Conservation (phyloP, 2,888 invertebrate genomes). For the Aromia moschata region DNA sequence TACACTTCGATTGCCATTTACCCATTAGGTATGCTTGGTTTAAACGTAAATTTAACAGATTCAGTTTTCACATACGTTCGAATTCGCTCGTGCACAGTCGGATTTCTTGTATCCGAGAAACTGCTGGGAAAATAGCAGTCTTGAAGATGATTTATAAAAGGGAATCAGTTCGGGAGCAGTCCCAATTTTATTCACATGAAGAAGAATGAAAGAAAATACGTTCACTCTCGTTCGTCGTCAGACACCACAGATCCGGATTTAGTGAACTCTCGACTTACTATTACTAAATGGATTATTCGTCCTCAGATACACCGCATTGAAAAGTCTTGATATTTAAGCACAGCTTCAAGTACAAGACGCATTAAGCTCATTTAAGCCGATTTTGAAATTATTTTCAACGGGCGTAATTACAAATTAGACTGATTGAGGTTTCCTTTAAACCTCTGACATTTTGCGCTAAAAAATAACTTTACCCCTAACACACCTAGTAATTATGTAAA, state of each 20-base stretch:
- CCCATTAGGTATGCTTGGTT: slow-evolving; percentile 48
- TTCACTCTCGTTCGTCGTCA: too few relatives aligned
- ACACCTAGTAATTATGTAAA: slow-evolving; percentile 36
- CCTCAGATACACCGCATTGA: too few relatives aligned
- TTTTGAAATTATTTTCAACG: neutral
- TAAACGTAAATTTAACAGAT: slow-evolving; percentile 45
- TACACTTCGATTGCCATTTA: slow-evolving; percentile 49
- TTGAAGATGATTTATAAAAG: too few relatives aligned
- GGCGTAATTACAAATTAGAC: slow-evolving; percentile 8
- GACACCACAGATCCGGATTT: too few relatives aligned
- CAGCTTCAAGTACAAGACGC: too few relatives aligned
- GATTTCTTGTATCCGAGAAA: neutral
- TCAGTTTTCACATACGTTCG: slow-evolving; percentile 36
- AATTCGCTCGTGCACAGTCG: slow-evolving; percentile 2
- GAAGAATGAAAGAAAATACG: too few relatives aligned
- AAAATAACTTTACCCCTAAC: slow-evolving; percentile 23
- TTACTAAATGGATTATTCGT: too few relatives aligned
- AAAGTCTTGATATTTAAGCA: too few relatives aligned
- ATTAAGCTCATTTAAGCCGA: too few relatives aligned
- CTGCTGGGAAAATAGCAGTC: neutral
- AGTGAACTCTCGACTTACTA: too few relatives aligned
- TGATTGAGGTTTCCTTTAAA: slow-evolving; percentile 7
- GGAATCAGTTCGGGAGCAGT: too few relatives aligned
- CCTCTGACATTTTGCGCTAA: slow-evolving; percentile 4
- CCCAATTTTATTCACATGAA: too few relatives aligned